Evolutionary conservation across 2,113 vertebrate species (phyloP).

Genomic region (Catagonus wagneri): DNA sequence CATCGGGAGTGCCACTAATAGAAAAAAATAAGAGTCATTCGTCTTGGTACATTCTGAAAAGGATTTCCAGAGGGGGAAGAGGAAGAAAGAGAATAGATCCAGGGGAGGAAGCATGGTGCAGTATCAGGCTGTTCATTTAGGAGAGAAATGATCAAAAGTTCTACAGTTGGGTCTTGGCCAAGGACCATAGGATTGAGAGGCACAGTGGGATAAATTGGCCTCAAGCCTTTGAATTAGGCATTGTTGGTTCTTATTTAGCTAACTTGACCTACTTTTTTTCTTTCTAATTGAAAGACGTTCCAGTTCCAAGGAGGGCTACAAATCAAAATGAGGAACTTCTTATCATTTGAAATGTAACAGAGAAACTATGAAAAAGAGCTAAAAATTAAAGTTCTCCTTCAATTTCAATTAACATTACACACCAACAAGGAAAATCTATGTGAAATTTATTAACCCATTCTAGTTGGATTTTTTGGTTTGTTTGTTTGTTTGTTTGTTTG

Average conservation of each 20-base stretch:
- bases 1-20: not conserved
- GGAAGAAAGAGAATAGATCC: not conserved
- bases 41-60: not conserved
- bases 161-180: not conserved
- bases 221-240: not conserved
- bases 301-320: slow-evolving; percentile 42
- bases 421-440: not conserved
- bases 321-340: slow-evolving; percentile 56
- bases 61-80: not conserved
- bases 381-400: slow-evolving; percentile 35
- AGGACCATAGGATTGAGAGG: not conserved
- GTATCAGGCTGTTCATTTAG: not conserved
- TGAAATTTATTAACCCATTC: not conserved
- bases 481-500: too few species aligned
- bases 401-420: not conserved
- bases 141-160: not conserved
- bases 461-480: not conserved
- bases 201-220: not conserved
- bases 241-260: slow-evolving; percentile 38
- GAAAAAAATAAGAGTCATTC: not conserved
- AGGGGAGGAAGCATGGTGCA: not conserved
- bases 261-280: slow-evolving; percentile 26
- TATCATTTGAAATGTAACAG: slow-evolving; percentile 36
- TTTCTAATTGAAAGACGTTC: slow-evolving; percentile 28
- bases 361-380: slow-evolving; percentile 48